Percentiles rank a stretch among this genome's conserved stretches.
Evolutionary conservation across 1,140 invertebrate genomes (phyloP).

Genomic region (Drosophila fuyamai): DNA sequence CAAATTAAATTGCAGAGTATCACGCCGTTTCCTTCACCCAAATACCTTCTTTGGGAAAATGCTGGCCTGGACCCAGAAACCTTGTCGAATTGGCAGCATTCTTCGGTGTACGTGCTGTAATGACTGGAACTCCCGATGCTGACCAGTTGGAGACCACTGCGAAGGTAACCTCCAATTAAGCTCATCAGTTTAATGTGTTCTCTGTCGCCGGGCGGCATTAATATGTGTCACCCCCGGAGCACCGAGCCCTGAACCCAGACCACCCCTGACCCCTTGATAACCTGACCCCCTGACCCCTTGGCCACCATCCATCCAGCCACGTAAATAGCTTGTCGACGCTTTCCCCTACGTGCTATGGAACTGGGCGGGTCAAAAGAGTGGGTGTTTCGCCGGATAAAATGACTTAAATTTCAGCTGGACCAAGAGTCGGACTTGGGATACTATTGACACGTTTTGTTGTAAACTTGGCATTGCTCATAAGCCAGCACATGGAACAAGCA

Average conservation of each 20-base stretch:
- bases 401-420: constrained; percentile 66
- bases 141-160: constrained; percentile 25
- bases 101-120: constrained; percentile 49
- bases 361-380: constrained; percentile 20
- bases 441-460: constrained; percentile 80
- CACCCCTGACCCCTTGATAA: constrained; percentile 26
- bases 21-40: neutral
- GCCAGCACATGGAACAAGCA: constrained; percentile 70
- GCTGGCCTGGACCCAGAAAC: constrained; percentile 13
- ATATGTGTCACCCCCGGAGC: constrained; percentile 62
- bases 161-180: constrained; percentile 81
- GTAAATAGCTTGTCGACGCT: constrained; percentile 75
- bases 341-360: constrained; percentile 62
- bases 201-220: constrained; percentile 70
- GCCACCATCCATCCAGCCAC: constrained; percentile 32
- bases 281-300: constrained; percentile 27
- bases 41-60: neutral
- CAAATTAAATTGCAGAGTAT: constrained; percentile 13
- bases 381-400: constrained; percentile 32
- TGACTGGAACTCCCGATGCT: constrained; percentile 32
- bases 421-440: constrained; percentile 44
- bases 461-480: constrained; percentile 74
- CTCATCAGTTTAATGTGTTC: constrained; percentile 82
- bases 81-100: constrained; percentile 55
- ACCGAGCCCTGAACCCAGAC: neutral